These are phyloP conservation scores for Pithys albifrons DNA, from an alignment of 2,113 vertebrate species.

Conservation along the genomic window DNA sequence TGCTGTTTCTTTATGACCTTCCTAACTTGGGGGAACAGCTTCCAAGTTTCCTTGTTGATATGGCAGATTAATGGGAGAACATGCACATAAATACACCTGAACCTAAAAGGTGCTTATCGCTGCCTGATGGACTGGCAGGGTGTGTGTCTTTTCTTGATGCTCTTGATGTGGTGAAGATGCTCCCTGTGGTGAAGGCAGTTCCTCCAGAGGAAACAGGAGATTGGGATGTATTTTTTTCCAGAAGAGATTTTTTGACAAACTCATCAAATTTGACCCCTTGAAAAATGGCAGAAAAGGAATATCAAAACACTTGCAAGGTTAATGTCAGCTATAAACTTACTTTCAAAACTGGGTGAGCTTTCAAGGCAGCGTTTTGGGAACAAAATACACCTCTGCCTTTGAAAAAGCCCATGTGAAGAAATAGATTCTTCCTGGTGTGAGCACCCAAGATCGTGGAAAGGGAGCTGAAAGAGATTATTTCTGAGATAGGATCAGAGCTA, in stretches of 20 bases:
- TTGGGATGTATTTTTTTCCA: neutral
- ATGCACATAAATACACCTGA: neutral
- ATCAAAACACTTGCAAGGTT: neutral
- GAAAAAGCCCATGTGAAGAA: neutral
- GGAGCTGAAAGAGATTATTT: neutral
- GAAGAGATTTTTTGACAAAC: neutral
- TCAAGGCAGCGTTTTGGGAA: neutral
- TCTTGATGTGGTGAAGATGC: neutral
- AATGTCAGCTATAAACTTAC: rapidly evolving
- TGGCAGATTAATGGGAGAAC: neutral
- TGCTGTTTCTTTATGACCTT: neutral
- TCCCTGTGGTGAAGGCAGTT: neutral
- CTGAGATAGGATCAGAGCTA: neutral
- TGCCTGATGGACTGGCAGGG: neutral
- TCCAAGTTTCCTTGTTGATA: neutral
- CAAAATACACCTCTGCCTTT: neutral
- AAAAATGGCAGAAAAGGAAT: neutral
- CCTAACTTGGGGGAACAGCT: neutral
- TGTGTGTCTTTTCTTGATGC: neutral
- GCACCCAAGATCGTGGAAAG: neutral
- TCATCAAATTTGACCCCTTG: neutral
- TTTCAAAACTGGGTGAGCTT: neutral
- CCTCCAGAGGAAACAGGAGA: neutral
- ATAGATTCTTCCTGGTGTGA: neutral
- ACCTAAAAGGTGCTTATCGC: neutral